Base-by-base conservation (phyloP, 2,113 vertebrate genomes). In the Gavia stellata region DNA sequence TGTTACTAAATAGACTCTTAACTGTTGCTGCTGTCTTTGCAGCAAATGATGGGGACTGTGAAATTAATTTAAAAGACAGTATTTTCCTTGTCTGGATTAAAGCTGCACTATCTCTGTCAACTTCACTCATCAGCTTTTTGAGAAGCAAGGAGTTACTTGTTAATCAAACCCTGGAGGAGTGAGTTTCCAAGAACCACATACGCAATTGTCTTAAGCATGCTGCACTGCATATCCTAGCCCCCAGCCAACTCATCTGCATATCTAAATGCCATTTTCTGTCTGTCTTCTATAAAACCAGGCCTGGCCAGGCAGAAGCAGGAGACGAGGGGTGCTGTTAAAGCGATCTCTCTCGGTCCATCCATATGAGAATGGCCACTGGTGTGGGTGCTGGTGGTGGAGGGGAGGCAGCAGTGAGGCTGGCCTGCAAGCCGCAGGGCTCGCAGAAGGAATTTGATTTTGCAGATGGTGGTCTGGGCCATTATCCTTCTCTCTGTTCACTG, bases 171-270 rank as follows among this genome's bases (percentile, higher is more conserved):
- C 72, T 78, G 5, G 2, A 93, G 88, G 81, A 73, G 38, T 50
- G 36, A 61, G 50, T 86, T 94, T 83, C 49, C 72, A 77, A 95
- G 59, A 91, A 78, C 17, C 47, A 73, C 55, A 84, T 33, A 55
- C 0, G 2, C 71, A 83, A 62, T 77, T 86, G 72, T 56, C 31
- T 73, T 83, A 65, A 77, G 53, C 28, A 34, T 18, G 44, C 44
- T 73, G 47, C 8, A 29, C 33, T 78, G 50, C 44, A 67, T 56
- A 71, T 63, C 56, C 33, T 82, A 75, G 47, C 47, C 44, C 29
- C 24, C 17, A 68, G 70, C 8, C 44, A 92, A 59, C 26, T 44
- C 42, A 71, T 58, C n/a, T 73, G 34, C 1, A 0, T 88, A 62
- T 62, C 72, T 49, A 61, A 90, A 49, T 55, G 29, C 17, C 31